These are phyloP conservation scores for Virgularia gustaviana DNA, from an alignment of 92 coral and sea anemone species.

Conservation along the genomic window DNA sequence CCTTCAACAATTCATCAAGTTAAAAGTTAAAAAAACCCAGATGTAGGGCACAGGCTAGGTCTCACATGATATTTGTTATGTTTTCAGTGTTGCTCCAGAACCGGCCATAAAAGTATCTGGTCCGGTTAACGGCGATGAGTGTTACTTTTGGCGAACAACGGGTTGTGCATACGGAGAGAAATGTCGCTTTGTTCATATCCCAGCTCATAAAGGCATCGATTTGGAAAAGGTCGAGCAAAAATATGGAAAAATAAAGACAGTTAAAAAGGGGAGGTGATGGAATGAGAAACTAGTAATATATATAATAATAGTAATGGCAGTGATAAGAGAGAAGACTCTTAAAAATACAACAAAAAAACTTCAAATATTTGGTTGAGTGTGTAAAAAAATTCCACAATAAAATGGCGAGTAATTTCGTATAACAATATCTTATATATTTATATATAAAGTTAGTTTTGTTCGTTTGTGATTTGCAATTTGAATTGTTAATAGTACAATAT, in stretches of 20 bases:
- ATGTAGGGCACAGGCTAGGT: no score
- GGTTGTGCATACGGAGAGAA: conserved; percentile 90
- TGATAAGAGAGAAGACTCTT: background rate
- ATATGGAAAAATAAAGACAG: conserved; percentile 65
- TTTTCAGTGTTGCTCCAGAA: no score
- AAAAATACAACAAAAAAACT: background rate
- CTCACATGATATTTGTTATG: no score
- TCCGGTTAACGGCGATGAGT: conserved; percentile 96
- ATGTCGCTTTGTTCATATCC: conserved; percentile 75
- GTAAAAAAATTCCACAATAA: background rate
- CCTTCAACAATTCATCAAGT: no score
- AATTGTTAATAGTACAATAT: no score
- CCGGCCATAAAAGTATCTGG: no score
- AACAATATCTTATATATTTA: no score
- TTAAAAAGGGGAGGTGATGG: conserved; percentile 13
- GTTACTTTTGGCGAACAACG: conserved; percentile 98
- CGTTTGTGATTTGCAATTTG: no score
- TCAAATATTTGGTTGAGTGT: no score
- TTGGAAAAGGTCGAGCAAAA: conserved; percentile 82
- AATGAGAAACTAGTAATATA: no score
- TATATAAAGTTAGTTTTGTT: no score
- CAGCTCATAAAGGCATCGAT: conserved; percentile 70
- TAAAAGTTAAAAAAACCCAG: no score
- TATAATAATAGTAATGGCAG: background rate
- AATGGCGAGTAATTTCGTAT: background rate